These are phyloP conservation scores for Danio choprae DNA, from an alignment of 2,797 vertebrate genomes.

Conservation along the genomic window DNA sequence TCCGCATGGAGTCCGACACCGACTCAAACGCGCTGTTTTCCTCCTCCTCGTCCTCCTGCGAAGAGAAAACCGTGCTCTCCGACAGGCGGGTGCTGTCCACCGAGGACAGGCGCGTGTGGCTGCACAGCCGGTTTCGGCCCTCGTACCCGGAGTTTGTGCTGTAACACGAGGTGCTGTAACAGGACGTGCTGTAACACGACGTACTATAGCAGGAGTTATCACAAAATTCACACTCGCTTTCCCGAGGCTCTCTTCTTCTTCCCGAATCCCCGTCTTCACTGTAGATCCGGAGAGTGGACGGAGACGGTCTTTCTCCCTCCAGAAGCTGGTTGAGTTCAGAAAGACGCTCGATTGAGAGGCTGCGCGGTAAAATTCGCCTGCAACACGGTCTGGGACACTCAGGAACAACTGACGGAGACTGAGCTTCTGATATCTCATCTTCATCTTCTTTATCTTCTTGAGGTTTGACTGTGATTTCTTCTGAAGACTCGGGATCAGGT, in stretches of 20 bases:
- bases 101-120: conserved; percentile 59
- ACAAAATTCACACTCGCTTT: conserved; percentile 90
- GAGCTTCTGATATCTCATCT: conserved; percentile 64
- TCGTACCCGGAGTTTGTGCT: conserved; percentile 74
- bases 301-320: conserved; percentile 74
- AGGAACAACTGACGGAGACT: conserved; percentile 68
- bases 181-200: conserved; percentile 95
- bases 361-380: conserved; percentile 65
- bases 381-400: conserved; percentile 72
- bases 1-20: conserved; percentile 80
- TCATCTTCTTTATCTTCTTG: conserved; percentile 58
- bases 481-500: conserved; percentile 59
- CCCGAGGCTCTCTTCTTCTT: conserved; percentile 78
- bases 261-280: conserved; percentile 86
- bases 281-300: conserved; percentile 77
- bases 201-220: conserved; percentile 91
- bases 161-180: conserved; percentile 92
- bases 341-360: conserved; percentile 72
- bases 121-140: conserved; percentile 75
- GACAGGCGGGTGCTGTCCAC: conserved; percentile 86
- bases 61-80: conserved; percentile 87
- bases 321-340: conserved; percentile 70
- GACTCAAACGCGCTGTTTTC: conserved; percentile 96
- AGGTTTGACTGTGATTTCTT: conserved; percentile 77
- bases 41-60: conserved; percentile 72